These are phyloP conservation scores for Aspidiotus destructor DNA, from an alignment of 2,888 invertebrate genomes.

Conservation along the genomic window DNA sequence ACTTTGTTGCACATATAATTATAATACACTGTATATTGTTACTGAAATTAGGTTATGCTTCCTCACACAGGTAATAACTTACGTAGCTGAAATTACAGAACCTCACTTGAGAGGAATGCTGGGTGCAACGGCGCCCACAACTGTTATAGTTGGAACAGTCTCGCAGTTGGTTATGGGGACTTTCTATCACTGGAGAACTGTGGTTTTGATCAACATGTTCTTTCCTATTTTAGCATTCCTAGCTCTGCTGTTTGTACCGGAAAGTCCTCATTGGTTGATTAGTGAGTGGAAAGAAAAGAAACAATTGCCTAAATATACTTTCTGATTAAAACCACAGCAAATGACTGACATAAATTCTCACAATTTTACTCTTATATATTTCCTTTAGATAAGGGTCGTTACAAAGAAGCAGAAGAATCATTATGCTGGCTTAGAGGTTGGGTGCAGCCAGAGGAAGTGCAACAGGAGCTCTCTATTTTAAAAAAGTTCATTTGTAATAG, in stretches of 20 bases:
- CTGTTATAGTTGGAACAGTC: slow-evolving; percentile 65
- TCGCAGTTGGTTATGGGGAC: slow-evolving; percentile 65
- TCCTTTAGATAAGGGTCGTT: slow-evolving; percentile 47
- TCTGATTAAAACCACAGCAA: too few relatives aligned
- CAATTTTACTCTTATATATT: too few relatives aligned
- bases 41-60: too few relatives aligned
- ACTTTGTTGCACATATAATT: too few relatives aligned
- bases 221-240: slow-evolving; percentile 47
- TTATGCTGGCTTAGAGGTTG: slow-evolving; percentile 72
- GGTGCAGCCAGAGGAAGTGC: slow-evolving; percentile 54
- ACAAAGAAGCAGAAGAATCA: slow-evolving; percentile 56
- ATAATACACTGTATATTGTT: too few relatives aligned
- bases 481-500: slow-evolving; percentile 33
- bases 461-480: slow-evolving; percentile 44
- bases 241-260: slow-evolving; percentile 62
- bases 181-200: slow-evolving; percentile 59
- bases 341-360: too few relatives aligned
- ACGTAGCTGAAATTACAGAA: slow-evolving; percentile 74
- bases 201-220: slow-evolving; percentile 52
- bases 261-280: slow-evolving; percentile 72
- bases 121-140: slow-evolving; percentile 63
- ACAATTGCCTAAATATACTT: too few relatives aligned
- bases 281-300: slow-evolving; percentile 41
- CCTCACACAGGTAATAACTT: slow-evolving; percentile 56
- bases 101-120: slow-evolving; percentile 66